Conservation (phyloP, 2,113 vertebrate genomes). For the Lucifuga dentata region DNA sequence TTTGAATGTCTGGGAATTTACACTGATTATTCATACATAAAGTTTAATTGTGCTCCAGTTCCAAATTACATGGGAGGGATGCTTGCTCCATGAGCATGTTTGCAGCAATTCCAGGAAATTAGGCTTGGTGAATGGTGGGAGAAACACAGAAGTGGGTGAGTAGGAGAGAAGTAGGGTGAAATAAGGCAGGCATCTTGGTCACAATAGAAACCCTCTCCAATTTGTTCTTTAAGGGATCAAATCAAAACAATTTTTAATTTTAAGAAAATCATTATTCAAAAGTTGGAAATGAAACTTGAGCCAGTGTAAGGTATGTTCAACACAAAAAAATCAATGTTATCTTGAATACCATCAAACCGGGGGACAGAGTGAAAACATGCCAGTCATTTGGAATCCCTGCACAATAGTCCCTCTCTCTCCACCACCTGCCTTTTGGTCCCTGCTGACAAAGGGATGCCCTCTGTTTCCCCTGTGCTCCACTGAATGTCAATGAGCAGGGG, state of each 20-base stretch:
- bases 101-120: slow-evolving; percentile 43
- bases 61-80: slow-evolving; percentile 46
- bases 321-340: not conserved
- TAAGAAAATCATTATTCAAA: not conserved
- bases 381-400: slow-evolving; percentile 60
- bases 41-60: slow-evolving; percentile 44
- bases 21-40: slow-evolving; percentile 67
- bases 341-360: slow-evolving; percentile 30
- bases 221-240: too few species aligned
- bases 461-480: slow-evolving; percentile 55
- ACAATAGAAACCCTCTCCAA: slow-evolving; percentile 1
- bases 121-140: slow-evolving; percentile 1
- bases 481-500: slow-evolving; percentile 56
- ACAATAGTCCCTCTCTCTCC: slow-evolving; percentile 58
- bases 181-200: not conserved
- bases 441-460: slow-evolving; percentile 68
- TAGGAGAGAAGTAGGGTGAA: slow-evolving; percentile 1
- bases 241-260: slow-evolving; percentile 13
- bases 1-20: slow-evolving; percentile 70
- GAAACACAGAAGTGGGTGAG: slow-evolving; percentile 5
- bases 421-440: slow-evolving; percentile 69
- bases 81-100: slow-evolving; percentile 3
- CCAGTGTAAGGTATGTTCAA: not conserved
- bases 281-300: slow-evolving; percentile 1
- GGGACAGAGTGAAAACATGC: slow-evolving; percentile 66